Percentiles rank a stretch among this genome's conserved stretches.
phyloP scores from a whole-genome alignment of 30 jellyfish, hydroid and myxozoan genomes.

The Mastigias papua region DNA sequence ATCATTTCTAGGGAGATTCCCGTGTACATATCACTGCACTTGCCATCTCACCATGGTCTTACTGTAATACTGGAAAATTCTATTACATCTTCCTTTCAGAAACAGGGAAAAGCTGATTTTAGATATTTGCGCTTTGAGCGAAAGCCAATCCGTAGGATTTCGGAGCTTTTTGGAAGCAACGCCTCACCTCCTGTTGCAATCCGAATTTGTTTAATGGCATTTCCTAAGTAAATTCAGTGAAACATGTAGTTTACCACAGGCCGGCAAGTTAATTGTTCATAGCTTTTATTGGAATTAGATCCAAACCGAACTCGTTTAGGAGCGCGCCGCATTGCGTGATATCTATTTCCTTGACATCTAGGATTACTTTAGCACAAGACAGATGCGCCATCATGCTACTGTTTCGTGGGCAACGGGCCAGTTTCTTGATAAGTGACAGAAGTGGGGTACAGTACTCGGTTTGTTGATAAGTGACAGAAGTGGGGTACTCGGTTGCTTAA shows the following conservation, averaged over 20 bases:
- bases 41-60: neutral
- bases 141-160: neutral
- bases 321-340: constrained; percentile 19
- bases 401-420: too few relatives aligned
- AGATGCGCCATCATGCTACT: neutral
- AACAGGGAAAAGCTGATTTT: neutral
- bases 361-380: neutral
- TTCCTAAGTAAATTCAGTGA: constrained; percentile 5
- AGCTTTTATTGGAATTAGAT: neutral
- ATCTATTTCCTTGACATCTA: neutral
- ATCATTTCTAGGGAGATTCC: neutral
- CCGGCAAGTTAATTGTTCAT: neutral
- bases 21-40: neutral
- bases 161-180: neutral
- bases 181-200: neutral
- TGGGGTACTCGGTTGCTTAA: too few relatives aligned
- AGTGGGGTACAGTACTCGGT: too few relatives aligned
- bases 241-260: constrained; percentile 8
- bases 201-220: constrained; percentile 12
- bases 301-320: neutral
- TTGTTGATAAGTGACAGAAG: too few relatives aligned
- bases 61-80: neutral
- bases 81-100: neutral
- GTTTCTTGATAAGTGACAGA: too few relatives aligned
- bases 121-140: neutral